Evolutionary conservation across 2,888 invertebrate species (phyloP).

Genomic region (Liposcelis brunnea): DNA sequence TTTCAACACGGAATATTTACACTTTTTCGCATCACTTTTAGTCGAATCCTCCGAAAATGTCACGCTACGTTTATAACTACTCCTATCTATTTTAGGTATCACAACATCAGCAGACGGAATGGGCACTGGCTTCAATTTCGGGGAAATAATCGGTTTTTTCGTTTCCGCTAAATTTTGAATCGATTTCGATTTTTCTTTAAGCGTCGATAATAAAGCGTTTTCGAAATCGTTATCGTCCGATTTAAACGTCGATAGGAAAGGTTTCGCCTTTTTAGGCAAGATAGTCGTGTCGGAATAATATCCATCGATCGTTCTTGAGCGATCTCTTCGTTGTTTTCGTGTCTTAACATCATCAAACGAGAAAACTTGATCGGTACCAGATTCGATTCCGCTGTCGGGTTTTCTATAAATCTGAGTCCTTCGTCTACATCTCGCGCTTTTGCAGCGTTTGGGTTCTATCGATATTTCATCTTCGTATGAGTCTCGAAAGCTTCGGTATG

Average conservation of each 20-base stretch:
- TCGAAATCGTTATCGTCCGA: conserved; percentile 5
- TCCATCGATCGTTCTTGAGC: conserved; percentile 13
- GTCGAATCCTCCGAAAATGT: not conserved
- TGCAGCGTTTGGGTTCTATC: conserved; percentile 19
- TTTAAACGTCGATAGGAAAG: conserved; percentile 7
- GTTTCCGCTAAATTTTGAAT: not conserved
- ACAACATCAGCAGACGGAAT: not conserved
- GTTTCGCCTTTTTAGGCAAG: not conserved
- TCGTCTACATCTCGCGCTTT: conserved; percentile 2
- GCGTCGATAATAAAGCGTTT: not conserved
- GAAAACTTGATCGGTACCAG: too few species aligned
- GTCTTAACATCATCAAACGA: too few species aligned
- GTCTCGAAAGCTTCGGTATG: conserved; percentile 38
- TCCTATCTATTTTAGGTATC: not conserved
- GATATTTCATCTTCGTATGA: conserved; percentile 31
- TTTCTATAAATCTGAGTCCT: not conserved
- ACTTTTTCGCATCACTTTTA: too few species aligned
- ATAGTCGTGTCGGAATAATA: conserved; percentile 2
- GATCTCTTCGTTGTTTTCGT: not conserved
- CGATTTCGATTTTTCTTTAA: conserved; percentile 4
- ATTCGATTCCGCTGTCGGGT: conserved; percentile 11
- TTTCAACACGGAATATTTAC: not conserved
- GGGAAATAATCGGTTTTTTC: not conserved
- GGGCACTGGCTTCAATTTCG: not conserved
- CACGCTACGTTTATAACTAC: conserved; percentile 3